A percentile compares a stretch with the other conserved stretches of the same genome.
Conservation (phyloP, 2,797 vertebrate species). For the Poeciliopsis turneri region DNA sequence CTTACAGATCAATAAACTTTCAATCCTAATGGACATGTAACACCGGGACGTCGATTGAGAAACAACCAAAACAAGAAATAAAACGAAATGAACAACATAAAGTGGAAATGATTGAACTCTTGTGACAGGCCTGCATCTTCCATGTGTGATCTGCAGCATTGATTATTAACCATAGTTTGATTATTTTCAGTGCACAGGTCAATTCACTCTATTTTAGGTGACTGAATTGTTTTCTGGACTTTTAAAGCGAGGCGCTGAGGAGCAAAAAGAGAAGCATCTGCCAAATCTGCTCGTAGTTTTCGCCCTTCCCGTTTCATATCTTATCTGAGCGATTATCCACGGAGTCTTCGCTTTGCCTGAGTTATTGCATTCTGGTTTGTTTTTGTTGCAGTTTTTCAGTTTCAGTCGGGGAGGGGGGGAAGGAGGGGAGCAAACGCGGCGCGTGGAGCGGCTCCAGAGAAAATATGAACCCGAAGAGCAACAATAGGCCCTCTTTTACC, state of each 20-base stretch:
- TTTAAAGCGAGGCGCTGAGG: slow-evolving; percentile 44
- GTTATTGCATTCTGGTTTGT: slow-evolving; percentile 69
- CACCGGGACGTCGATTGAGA: no score
- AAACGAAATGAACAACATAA: no score
- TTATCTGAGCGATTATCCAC: slow-evolving; percentile 68
- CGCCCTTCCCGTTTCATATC: slow-evolving; percentile 50
- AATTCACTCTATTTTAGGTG: slow-evolving; percentile 30
- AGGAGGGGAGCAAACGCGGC: slow-evolving; percentile 63
- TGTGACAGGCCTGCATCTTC: not conserved
- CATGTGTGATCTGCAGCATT: slow-evolving; percentile 43
- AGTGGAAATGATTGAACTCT: no score
- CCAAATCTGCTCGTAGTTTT: slow-evolving; percentile 36
- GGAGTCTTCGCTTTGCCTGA: slow-evolving; percentile 70
- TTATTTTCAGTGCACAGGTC: slow-evolving; percentile 24
- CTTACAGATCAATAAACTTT: no score
- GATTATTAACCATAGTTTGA: slow-evolving; percentile 41
- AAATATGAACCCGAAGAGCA: slow-evolving; percentile 85
- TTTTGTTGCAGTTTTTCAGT: slow-evolving; percentile 51
- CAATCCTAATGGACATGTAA: no score
- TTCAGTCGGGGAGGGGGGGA: slow-evolving; percentile 54
- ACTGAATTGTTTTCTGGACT: slow-evolving; percentile 34
- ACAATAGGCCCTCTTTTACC: slow-evolving; percentile 67
- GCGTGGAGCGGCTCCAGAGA: slow-evolving; percentile 80
- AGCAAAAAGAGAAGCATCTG: slow-evolving; percentile 45
- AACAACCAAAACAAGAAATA: no score